Evolutionary conservation across 1,140 invertebrate genomes (phyloP).

Genomic region (Mesaphorura yosii): DNA sequence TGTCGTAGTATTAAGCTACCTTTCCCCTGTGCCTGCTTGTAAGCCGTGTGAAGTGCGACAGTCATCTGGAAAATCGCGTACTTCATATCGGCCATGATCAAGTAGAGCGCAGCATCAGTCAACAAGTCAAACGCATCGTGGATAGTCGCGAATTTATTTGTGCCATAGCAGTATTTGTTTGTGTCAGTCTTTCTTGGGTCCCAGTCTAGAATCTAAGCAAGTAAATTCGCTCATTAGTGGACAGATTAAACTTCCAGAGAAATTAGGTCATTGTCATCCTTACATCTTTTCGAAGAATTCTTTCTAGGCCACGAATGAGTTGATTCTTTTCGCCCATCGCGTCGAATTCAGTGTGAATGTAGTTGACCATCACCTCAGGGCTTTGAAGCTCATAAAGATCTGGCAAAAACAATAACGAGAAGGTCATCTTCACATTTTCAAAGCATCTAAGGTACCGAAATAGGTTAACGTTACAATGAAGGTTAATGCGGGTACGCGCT

Average conservation of each 20-base stretch:
- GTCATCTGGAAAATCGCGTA: slow-evolving; percentile 1
- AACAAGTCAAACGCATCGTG: slow-evolving; percentile 13
- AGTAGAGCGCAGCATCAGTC: slow-evolving; percentile 12
- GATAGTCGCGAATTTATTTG: slow-evolving; percentile 11
- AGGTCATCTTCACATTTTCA: background rate
- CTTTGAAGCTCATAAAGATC: background rate
- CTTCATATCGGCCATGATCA: slow-evolving; percentile 12
- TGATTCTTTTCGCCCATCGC: slow-evolving; percentile 2
- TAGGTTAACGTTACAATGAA: too few relatives aligned
- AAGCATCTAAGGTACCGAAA: too few relatives aligned
- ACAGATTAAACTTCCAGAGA: too few relatives aligned
- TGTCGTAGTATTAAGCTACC: background rate
- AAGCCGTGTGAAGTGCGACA: background rate
- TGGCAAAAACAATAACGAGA: background rate
- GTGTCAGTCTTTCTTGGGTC: slow-evolving; percentile 5
- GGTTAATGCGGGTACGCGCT: too few relatives aligned
- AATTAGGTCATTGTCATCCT: background rate
- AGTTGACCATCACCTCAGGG: background rate
- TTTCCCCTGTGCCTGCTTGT: background rate
- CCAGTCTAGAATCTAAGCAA: too few relatives aligned
- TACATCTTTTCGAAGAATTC: slow-evolving; percentile 9
- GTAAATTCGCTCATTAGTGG: too few relatives aligned
- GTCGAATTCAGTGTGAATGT: slow-evolving; percentile 7
- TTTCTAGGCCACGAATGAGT: slow-evolving; percentile 6
- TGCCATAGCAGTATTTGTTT: slow-evolving; percentile 14